These are phyloP conservation scores for Drosophila parthenogenetica DNA, from an alignment of 2,888 invertebrate species.

Conservation along the genomic window DNA sequence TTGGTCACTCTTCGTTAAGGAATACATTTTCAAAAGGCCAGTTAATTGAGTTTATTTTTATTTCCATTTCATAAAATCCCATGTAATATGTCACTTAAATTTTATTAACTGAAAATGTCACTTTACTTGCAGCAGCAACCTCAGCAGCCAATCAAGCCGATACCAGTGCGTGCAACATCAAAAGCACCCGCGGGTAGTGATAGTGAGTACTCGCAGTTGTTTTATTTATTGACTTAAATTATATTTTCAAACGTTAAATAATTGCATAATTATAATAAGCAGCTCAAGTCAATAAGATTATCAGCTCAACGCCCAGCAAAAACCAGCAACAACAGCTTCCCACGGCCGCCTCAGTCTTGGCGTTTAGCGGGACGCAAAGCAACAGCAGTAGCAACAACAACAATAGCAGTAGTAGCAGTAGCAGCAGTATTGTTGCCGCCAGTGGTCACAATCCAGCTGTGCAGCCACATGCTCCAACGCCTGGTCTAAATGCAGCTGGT, in stretches of 20 bases:
- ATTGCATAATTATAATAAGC: constrained; percentile 1
- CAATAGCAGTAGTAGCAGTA: constrained; percentile 58
- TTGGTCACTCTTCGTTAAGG: too few species aligned
- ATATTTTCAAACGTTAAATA: not conserved
- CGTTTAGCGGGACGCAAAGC: constrained; percentile 55
- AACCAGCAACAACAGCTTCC: constrained; percentile 80
- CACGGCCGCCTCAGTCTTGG: constrained; percentile 80
- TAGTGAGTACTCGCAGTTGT: constrained; percentile 58
- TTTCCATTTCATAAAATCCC: too few species aligned
- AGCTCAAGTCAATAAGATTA: constrained; percentile 80
- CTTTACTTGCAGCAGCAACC: constrained; percentile 51
- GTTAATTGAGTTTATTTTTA: too few species aligned
- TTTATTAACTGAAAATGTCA: not conserved
- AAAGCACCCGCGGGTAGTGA: constrained; percentile 86
- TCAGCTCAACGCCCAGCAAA: constrained; percentile 85
- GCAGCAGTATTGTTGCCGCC: constrained; percentile 57
- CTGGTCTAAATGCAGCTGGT: constrained; percentile 79
- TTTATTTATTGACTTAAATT: not conserved
- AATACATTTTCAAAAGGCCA: too few species aligned
- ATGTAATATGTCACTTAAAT: not conserved
- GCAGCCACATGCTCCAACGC: constrained; percentile 83
- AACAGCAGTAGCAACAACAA: constrained; percentile 48
- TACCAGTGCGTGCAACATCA: constrained; percentile 89
- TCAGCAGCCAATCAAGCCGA: constrained; percentile 93
- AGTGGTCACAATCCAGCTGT: constrained; percentile 78